Evolutionary conservation across 2,113 vertebrate species (phyloP), one percentile per base, ranked within the genome.

Genomic region (Phylloscopus trochiloides): DNA sequence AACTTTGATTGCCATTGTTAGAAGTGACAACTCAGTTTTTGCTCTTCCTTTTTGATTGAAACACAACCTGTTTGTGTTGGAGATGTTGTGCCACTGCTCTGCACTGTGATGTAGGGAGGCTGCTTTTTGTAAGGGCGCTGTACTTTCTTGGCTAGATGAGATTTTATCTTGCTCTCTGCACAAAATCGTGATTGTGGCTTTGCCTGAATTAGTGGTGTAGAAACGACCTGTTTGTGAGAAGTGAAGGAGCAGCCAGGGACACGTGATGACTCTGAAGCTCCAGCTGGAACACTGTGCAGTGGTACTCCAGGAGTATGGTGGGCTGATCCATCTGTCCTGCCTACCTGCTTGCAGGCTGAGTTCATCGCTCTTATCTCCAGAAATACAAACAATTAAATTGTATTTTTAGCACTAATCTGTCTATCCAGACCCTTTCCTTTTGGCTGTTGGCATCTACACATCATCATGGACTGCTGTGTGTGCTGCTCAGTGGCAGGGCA

Each of bases 251-350:
- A 61, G 65, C 50, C 38, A 12, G 67, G 58, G 45, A 29, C 51
- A 42, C 1, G 0, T 51, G 61, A 19, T 74, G 72, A 24, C 68
- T 88, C 75, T 42, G 10, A 38, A 86, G 72, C 65, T 92, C 31
- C 19, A 40, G 25, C 38, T 67, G 8, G 86, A 73, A 10, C 25
- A 11, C 2, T 6, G 38, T 66, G 78, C 71, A 74, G 66, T 3
- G 4, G 15, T 48, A 7, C 48, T 59, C 22, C 20, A 61, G 52
- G 43, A 85, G 52, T 4, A 1, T n/a, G 51, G 77, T 88, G 67
- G 86, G 52, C 59, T 55, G 52, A 43, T 86, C 75, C 62, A 31
- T 86, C 86, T 94, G 70, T 78, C 47, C 85, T 92, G 36, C 67
- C 54, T 86, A 38, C 84, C 87, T 91, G 87, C 40, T 2, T 15